phyloP scores from a whole-genome alignment of 2,888 invertebrate species.

The Tiliacea aurago region DNA sequence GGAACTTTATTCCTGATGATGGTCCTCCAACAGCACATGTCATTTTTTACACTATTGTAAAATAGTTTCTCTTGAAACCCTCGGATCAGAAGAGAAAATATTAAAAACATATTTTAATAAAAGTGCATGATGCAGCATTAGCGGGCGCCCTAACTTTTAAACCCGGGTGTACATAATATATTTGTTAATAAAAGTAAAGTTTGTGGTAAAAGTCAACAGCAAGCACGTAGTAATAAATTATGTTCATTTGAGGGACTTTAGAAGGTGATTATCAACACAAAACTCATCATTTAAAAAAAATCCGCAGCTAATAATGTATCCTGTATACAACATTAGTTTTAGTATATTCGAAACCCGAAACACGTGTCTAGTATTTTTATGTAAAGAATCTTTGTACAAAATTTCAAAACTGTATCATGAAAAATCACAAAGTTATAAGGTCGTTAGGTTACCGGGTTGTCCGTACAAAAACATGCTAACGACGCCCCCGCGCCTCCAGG shows the following conservation, averaged over 20 bases:
- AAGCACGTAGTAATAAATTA: not conserved
- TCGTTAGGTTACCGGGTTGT: too few relatives aligned
- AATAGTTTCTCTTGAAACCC: not conserved
- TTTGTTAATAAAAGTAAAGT: constrained; percentile 7
- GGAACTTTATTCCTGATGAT: not conserved
- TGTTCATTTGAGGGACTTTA: not conserved
- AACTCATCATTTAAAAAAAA: too few relatives aligned
- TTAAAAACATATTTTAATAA: constrained; percentile 34
- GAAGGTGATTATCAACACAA: too few relatives aligned
- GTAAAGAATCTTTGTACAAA: too few relatives aligned
- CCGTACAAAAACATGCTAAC: too few relatives aligned
- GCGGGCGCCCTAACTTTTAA: constrained; percentile 5
- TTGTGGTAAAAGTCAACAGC: not conserved
- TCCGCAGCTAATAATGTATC: too few relatives aligned
- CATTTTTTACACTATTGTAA: not conserved
- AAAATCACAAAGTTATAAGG: too few relatives aligned
- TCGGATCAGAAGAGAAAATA: not conserved
- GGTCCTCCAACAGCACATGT: not conserved
- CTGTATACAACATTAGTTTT: too few relatives aligned
- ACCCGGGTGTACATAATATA: constrained; percentile 17
- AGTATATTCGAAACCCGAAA: too few relatives aligned
- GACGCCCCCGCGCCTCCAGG: too few relatives aligned
- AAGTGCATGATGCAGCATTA: constrained; percentile 37
- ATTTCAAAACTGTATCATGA: too few relatives aligned
- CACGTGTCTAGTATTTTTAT: too few relatives aligned